A percentile compares a stretch with the other conserved stretches of the same genome.
Conservation (phyloP, 30 jellyfish, hydroid and myxozoan species). For the Pelagia noctiluca region DNA sequence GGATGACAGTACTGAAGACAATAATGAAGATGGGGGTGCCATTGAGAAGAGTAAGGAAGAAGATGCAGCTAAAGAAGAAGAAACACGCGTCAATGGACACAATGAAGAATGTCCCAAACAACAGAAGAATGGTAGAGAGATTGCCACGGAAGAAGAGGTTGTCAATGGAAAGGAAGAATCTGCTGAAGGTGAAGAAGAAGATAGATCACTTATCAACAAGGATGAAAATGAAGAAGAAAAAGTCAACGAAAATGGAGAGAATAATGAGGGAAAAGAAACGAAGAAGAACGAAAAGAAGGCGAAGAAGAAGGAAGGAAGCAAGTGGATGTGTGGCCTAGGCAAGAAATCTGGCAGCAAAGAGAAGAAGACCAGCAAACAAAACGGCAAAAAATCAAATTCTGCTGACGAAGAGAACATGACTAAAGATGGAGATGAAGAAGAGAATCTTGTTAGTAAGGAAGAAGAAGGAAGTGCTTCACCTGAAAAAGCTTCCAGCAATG, state of each 20-base stretch:
- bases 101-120: slow-evolving; percentile 4
- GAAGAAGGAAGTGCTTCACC: neutral
- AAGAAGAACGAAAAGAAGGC: slow-evolving; percentile 29
- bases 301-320: slow-evolving; percentile 58
- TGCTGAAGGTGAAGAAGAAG: slow-evolving; percentile 1
- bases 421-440: slow-evolving; percentile 30
- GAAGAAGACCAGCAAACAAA: slow-evolving; percentile 42
- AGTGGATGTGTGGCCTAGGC: slow-evolving; percentile 66
- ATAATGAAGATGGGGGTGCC: neutral
- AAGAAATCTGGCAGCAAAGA: slow-evolving; percentile 41
- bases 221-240: slow-evolving; percentile 19
- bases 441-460: slow-evolving; percentile 1
- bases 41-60: neutral
- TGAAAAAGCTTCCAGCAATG: neutral
- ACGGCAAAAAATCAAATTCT: slow-evolving; percentile 34
- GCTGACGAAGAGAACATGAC: slow-evolving; percentile 34
- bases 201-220: too few species aligned
- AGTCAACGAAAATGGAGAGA: slow-evolving; percentile 5
- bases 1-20: slow-evolving; percentile 20
- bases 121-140: neutral
- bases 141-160: neutral
- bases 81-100: too few species aligned
- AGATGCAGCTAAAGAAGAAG: slow-evolving; percentile 5
- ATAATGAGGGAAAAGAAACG: slow-evolving; percentile 10
- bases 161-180: slow-evolving; percentile 8